Evolutionary conservation across 37 sponge, comb jelly and placozoan genomes (phyloP), one percentile per base, ranked within the genome.

Genomic region (Axinella damicornis): DNA sequence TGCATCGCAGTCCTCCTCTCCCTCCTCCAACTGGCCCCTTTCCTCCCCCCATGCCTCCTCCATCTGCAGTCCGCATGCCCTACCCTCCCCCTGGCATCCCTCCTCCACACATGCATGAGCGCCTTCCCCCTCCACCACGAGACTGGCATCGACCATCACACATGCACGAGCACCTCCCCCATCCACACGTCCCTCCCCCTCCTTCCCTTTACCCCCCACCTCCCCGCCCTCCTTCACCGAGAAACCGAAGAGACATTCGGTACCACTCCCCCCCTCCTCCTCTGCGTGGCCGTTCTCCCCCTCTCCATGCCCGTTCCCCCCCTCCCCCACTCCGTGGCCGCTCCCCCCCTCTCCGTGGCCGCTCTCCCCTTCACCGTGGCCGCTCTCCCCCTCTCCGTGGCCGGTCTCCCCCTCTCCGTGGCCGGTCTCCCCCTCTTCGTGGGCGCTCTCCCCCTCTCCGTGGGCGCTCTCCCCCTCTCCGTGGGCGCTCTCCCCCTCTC

Each of bases 81-180:
- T 22, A 5, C 53, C 53, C 67, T 25, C 53, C 67, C 25, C 74
- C 62, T 21, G 27, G 38, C 62, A 31, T 84, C 55, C 67, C 65
- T 22, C 85, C 15, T 21, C 71, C 75, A 38, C 27, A 24, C 30
- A 69, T 37, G 39, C 71, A 69, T 22, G 34, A 21, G 2, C 71
- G 14, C 36, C 53, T 2, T 2, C 75, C 66, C 52, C 76, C 54
- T 76, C 57, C 53, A n/a, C 75, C 67, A 33, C 78, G 46, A 46
- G 46, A 46, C 9, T 46, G 46, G 46, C 74, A 79, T 52, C 74
- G 32, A 73, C 83, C 41, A 27, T 14, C 41, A 46, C 83, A 56
- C 36, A 65, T 37, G 25, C 69, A 28, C 27, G 73, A 58, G 32
- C 80, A 57, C 53, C 64, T 32, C 83, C 78, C 36, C 74, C 81